Evolutionary conservation across 2,888 invertebrate genomes (phyloP).

Genomic region (Sphinx pinastri): DNA sequence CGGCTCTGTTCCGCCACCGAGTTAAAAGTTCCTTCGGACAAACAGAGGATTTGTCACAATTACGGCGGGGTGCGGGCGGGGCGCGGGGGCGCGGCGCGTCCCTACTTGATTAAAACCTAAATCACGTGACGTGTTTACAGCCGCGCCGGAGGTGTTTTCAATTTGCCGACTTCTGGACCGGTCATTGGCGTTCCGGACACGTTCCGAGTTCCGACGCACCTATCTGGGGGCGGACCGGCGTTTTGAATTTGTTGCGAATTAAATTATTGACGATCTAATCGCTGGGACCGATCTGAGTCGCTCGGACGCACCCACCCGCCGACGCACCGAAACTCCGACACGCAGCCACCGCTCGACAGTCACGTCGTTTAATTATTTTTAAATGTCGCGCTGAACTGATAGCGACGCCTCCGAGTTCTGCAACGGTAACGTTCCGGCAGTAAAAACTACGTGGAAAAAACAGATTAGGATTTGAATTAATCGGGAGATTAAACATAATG

Average conservation of each 20-base stretch:
- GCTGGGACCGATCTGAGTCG: conserved; percentile 59
- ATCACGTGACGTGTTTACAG: conserved; percentile 85
- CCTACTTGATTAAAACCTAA: conserved; percentile 85
- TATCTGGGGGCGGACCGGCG: conserved; percentile 75
- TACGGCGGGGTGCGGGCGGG: conserved; percentile 73
- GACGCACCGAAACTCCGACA: conserved; percentile 31
- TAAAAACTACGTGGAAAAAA: conserved; percentile 77
- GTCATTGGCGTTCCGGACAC: conserved; percentile 82
- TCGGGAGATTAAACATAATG: conserved; percentile 84
- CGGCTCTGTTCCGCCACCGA: conserved; percentile 73
- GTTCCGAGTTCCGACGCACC: conserved; percentile 74
- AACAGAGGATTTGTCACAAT: conserved; percentile 85
- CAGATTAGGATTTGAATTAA: conserved; percentile 84
- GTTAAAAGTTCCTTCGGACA: conserved; percentile 83
- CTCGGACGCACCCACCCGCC: conserved; percentile 47
- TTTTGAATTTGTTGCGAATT: conserved; percentile 83
- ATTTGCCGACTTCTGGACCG: conserved; percentile 79
- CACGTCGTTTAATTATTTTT: conserved; percentile 80
- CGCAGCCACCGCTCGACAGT: conserved; percentile 47
- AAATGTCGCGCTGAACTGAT: conserved; percentile 68
- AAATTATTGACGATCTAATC: conserved; percentile 83
- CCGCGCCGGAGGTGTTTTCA: conserved; percentile 83
- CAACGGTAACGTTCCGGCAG: conserved; percentile 66
- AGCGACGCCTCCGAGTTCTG: conserved; percentile 62
- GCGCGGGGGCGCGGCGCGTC: conserved; percentile 62